Evolutionary conservation across 1,140 invertebrate genomes (phyloP), one percentile per base, ranked within the genome.

Genomic region (Temnothorax nylanderi): DNA sequence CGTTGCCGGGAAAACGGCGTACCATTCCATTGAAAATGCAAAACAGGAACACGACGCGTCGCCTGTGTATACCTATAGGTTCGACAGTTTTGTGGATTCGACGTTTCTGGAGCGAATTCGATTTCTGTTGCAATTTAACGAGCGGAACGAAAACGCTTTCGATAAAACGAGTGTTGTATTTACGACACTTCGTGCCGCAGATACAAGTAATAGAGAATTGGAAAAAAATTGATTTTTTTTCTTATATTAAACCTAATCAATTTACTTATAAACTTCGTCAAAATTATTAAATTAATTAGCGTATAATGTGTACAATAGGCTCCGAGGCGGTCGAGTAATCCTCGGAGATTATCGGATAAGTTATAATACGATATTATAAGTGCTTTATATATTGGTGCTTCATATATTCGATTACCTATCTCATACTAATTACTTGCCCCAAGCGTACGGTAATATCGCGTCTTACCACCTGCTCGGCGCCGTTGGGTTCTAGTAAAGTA

Each of bases 21-120:
- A 56, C 3, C 64, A 34, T 41, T 6, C 62, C 49, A 56, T 81
- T 71, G 64, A 71, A 71, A 81, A 81, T 71, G 78, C 34, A 81
- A 81, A 80, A 81, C 41, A 56, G 65, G 65, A 47, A 71, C 78
- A 13, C 78, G 77, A 1, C 13, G 47, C 37, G 58, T 13, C 37
- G 62, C 26, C 32, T 10, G 76, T 18, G 21, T 81, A 56, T 47
- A 41, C 6, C 3, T 41, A 47, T 47, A 41, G 47, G 8, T 56
- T 5, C 49, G 64, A 81, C 78, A 81, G 64, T 81, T 81, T 71
- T 81, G n/a, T 32, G n/a, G 78, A 71, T 81, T 67, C 77, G 76
- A 11, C 32, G 47, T 69, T 80, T 81, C 64, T 81, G 34, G 21
- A 71, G 51, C 65, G 78, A 58, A 71, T 71, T 56, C 34, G 65